phyloP scores from a whole-genome alignment of 2,113 vertebrate species.

The Sus scrofa region T2T-Sscrofa CM000817.6:104961001-104961500 shows the following conservation, averaged over 20 bases:
- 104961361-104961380: background rate
- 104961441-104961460: background rate
- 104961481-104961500: background rate
- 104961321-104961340: background rate
- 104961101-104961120: background rate
- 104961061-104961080: background rate
- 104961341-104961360: background rate
- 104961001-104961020: background rate
- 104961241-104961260: background rate
- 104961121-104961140: background rate
- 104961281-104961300: background rate
- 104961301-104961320: background rate
- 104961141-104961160: background rate
- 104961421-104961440: background rate
- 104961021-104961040: background rate
- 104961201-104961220: background rate
- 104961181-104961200: background rate
- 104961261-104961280: background rate
- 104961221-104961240: background rate
- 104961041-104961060: background rate
- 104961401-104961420: background rate
- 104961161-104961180: background rate
- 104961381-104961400: background rate
- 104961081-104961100: background rate
- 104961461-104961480: background rate